A percentile compares a stretch with the other conserved stretches of the same genome.
phyloP scores from a whole-genome alignment of 2,113 vertebrate species.

The Cavia porcellus region DNA sequence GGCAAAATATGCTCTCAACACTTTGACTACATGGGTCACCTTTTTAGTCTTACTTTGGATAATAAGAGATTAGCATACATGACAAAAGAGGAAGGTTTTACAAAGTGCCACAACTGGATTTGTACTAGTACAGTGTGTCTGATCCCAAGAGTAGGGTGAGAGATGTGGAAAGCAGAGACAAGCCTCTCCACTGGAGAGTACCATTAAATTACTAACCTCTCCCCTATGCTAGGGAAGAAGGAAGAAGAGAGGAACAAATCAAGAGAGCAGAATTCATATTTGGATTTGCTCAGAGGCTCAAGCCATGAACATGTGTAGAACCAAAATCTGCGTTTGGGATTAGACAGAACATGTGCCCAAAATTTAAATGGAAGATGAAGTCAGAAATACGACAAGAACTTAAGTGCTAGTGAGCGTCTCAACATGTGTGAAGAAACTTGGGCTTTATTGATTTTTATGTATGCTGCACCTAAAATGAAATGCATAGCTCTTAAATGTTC shows the following conservation, averaged over 20 bases:
- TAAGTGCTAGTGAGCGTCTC: neutral
- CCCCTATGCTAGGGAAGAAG: neutral
- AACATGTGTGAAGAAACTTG: neutral
- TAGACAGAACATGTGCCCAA: neutral
- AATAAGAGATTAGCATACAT: neutral
- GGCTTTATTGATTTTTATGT: neutral
- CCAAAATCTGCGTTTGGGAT: neutral
- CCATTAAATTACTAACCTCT: too few species aligned
- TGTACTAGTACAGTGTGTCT: neutral
- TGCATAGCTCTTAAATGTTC: neutral
- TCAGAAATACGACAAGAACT: neutral
- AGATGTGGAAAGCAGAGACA: neutral
- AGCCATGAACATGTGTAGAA: neutral
- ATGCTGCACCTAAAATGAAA: neutral
- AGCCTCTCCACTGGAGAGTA: neutral
- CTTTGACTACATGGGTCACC: neutral
- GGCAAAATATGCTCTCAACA: neutral
- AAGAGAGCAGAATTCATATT: neutral
- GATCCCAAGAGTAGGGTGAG: neutral
- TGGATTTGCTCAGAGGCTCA: neutral
- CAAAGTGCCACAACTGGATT: neutral
- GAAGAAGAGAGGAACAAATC: neutral
- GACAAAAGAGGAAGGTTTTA: neutral
- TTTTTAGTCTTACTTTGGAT: neutral
- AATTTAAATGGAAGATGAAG: neutral